Base-by-base conservation (phyloP, 2,113 vertebrate genomes). In the Labrus mixtus region DNA sequence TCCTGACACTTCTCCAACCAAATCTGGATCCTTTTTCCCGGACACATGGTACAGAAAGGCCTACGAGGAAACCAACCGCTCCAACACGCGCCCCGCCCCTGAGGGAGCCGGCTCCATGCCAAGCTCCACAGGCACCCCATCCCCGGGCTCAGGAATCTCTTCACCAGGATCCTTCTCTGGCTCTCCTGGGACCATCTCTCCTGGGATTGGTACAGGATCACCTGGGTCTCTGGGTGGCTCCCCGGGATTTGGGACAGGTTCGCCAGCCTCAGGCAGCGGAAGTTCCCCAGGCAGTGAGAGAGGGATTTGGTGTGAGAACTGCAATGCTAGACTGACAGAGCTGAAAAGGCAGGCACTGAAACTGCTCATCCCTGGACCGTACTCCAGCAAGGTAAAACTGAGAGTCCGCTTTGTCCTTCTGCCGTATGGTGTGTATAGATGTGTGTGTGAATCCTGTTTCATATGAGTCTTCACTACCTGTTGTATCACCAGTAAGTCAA, bases 11-110 rank as follows among this genome's bases (percentile, higher is more conserved):
- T 98, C 97, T 45, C 97, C 97, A 0, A 96, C 97, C 79, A 97
- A 96, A 92, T 93, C 97, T 9, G 92, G 94, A 15, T 95, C 97
- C 41, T 96, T 96, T 90, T 97, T 96, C 48, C 96, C 98, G 0
- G 98, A 99, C 85, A 97, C 96, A 76, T 99, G 98, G 98, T 99
- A 97, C 93, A 91, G 97, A 60, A 97, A 96, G 87, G 94, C 96
- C 0, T 98, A 96, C 41, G 97, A 99, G 77, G 97, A 98, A 79
- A 95, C 96, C 68, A 91, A 95, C 53, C 95, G 97, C 41, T 90
- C 95, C 13, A 87, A 91, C 58, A 87, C 87, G 10, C 96, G 97
- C 36, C 97, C 97, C 0, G 91, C 95, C 22, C 97, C 97, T 0
- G 97, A 98, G 90, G 97, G 97, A 78, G 97, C 97, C 0, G 97